Evolutionary conservation across 2,888 invertebrate species (phyloP).

Genomic region (Malthinus seriepunctatus): DNA sequence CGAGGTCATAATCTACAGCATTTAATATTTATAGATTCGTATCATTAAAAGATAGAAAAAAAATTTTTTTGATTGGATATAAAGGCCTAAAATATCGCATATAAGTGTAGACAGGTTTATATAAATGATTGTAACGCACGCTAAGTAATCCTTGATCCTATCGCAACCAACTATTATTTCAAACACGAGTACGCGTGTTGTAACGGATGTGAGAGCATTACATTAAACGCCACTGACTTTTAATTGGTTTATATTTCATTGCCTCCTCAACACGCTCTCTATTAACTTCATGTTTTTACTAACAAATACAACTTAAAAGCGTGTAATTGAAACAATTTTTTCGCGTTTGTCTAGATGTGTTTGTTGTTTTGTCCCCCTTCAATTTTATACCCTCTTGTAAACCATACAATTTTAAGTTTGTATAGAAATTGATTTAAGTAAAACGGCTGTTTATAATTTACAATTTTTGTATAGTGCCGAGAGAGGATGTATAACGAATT

Average conservation of each 20-base stretch:
- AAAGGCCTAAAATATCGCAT: constrained; percentile 1
- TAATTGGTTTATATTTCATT: constrained; percentile 53
- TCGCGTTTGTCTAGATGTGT: constrained; percentile 11
- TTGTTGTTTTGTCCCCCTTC: neutral
- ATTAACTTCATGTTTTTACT: constrained; percentile 34
- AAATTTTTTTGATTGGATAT: neutral
- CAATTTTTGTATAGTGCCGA: neutral
- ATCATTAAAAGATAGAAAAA: too few species aligned
- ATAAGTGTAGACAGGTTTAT: constrained; percentile 32
- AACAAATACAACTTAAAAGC: constrained; percentile 32
- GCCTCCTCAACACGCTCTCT: constrained; percentile 39
- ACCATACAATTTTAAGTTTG: constrained; percentile 2
- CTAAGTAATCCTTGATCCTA: constrained; percentile 43
- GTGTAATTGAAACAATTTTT: constrained; percentile 30
- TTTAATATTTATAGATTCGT: too few species aligned
- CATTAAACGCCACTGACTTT: constrained; percentile 52
- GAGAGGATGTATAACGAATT: constrained; percentile 1
- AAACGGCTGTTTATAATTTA: constrained; percentile 13
- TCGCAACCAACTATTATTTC: constrained; percentile 48
- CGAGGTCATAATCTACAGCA: too few species aligned
- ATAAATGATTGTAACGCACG: constrained; percentile 50
- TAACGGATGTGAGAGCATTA: constrained; percentile 50
- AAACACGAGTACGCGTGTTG: constrained; percentile 50
- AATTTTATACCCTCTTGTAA: constrained; percentile 5
- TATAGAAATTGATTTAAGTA: constrained; percentile 10